Conservation (phyloP, 2,888 invertebrate species). For the Drosophila meridionalis region DNA sequence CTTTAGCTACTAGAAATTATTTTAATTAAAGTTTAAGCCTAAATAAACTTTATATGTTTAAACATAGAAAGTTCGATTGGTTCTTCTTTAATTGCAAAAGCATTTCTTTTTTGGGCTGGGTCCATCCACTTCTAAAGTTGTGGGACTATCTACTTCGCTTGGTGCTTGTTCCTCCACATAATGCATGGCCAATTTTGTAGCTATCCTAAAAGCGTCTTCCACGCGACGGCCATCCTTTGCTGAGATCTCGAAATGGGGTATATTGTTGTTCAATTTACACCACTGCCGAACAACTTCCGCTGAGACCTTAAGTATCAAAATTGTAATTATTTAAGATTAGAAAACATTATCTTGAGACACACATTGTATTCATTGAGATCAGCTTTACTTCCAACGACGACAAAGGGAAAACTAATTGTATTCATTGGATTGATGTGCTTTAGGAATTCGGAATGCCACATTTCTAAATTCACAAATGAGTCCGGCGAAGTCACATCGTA, state of each 20-base stretch:
- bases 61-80: too few species aligned
- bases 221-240: background rate
- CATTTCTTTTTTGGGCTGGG: background rate
- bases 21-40: too few species aligned
- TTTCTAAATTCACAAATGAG: constrained; percentile 88
- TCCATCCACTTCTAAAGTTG: background rate
- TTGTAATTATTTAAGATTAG: background rate
- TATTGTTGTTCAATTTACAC: background rate
- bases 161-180: background rate
- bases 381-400: background rate
- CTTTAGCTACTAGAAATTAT: too few species aligned
- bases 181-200: background rate
- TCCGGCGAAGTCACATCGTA: background rate
- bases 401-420: background rate
- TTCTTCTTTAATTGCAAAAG: background rate
- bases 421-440: background rate
- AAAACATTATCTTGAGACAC: background rate
- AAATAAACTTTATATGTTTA: too few species aligned
- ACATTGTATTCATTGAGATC: background rate
- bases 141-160: background rate
- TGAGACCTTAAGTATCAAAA: background rate
- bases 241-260: background rate
- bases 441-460: constrained; percentile 1
- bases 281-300: background rate
- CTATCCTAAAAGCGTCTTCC: background rate